Evolutionary conservation across 2,888 invertebrate species (phyloP).

Genomic region (Trichopoda pennipes): DNA sequence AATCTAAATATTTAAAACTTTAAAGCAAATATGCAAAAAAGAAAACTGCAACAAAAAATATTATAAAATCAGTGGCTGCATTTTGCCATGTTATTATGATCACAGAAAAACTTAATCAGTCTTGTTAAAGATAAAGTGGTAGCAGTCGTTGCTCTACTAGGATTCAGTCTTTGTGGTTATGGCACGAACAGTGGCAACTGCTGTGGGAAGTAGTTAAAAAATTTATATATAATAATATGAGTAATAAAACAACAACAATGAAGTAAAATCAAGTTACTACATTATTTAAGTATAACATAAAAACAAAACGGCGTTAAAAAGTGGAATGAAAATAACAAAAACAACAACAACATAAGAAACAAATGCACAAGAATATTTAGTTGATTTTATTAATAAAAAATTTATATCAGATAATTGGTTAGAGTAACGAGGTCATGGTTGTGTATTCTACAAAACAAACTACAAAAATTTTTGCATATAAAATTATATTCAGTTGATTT

Average conservation of each 20-base stretch:
- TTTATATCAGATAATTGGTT: conserved; percentile 8
- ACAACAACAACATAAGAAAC: conserved; percentile 7
- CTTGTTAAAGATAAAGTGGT: conserved; percentile 50
- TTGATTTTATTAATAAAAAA: conserved; percentile 53
- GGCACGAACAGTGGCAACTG: conserved; percentile 36
- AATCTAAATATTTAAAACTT: conserved; percentile 17
- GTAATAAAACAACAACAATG: conserved; percentile 21
- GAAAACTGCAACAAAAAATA: neutral
- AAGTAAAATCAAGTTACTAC: neutral
- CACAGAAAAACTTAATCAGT: conserved; percentile 61
- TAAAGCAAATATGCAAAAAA: conserved; percentile 33
- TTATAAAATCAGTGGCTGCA: conserved; percentile 39
- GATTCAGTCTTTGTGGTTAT: conserved; percentile 34
- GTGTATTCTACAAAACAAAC: neutral
- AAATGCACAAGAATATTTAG: conserved; percentile 44
- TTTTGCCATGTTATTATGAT: conserved; percentile 37
- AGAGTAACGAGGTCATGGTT: conserved; percentile 51
- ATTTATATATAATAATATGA: conserved; percentile 15
- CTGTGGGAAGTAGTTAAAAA: conserved; percentile 32
- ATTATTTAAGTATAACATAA: conserved; percentile 4
- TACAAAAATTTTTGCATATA: neutral
- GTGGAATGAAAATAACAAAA: conserved; percentile 38
- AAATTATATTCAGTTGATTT: conserved; percentile 10
- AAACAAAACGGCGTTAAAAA: conserved; percentile 22
- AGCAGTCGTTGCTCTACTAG: conserved; percentile 18